Percentiles rank a stretch among this genome's conserved stretches.
These are phyloP conservation scores for Drosophila virilis DNA, from an alignment of 1,140 invertebrate genomes.

Conservation along the genomic window DNA sequence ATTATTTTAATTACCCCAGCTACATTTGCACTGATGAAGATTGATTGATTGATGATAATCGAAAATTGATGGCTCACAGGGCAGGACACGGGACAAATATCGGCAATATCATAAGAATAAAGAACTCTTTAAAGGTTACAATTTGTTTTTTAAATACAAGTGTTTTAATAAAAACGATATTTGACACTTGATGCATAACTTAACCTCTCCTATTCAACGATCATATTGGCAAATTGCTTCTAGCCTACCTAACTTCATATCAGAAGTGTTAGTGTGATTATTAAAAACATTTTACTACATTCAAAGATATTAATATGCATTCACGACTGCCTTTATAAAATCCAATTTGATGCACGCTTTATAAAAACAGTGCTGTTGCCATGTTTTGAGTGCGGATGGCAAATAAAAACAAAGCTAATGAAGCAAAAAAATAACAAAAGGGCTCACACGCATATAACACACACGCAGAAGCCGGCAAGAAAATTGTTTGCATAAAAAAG, in stretches of 20 bases:
- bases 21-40: constrained; percentile 9
- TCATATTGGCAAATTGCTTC: too few species aligned
- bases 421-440: constrained; percentile 34
- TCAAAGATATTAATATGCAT: too few species aligned
- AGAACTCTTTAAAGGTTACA: too few species aligned
- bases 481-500: constrained; percentile 53
- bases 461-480: constrained; percentile 16
- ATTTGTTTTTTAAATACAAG: too few species aligned
- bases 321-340: not conserved
- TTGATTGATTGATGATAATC: constrained; percentile 46
- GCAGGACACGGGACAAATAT: not conserved
- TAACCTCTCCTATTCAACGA: too few species aligned
- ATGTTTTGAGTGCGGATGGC: not conserved
- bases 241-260: too few species aligned
- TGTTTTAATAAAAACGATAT: too few species aligned
- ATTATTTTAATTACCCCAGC: constrained; percentile 24
- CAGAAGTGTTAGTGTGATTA: too few species aligned
- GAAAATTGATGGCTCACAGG: constrained; percentile 6
- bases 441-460: constrained; percentile 3
- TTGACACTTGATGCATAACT: too few species aligned
- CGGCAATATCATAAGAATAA: too few species aligned
- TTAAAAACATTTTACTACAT: too few species aligned
- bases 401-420: constrained; percentile 50
- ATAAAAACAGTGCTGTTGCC: constrained; percentile 34
- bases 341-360: constrained; percentile 42